Percentiles rank a stretch among this genome's conserved stretches.
These are phyloP conservation scores for Mormyrus iriodes DNA, from an alignment of 2,113 vertebrate genomes.

Conservation along the genomic window DNA sequence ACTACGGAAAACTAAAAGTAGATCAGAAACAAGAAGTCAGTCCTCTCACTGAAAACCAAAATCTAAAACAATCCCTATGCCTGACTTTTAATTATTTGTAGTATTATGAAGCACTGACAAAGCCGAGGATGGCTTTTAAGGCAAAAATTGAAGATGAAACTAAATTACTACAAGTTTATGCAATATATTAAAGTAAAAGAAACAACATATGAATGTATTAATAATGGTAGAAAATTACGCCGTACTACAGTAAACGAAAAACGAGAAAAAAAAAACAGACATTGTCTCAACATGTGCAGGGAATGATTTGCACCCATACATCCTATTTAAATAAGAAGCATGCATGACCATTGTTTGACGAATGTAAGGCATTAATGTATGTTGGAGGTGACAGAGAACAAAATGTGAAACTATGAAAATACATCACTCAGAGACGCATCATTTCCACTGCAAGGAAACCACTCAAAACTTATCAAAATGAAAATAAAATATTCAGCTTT, in stretches of 20 bases:
- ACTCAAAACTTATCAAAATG: neutral
- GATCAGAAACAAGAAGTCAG: neutral
- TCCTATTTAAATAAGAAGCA: neutral
- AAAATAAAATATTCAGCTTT: neutral
- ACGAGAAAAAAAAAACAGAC: neutral
- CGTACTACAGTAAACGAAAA: neutral
- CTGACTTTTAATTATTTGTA: neutral
- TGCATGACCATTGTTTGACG: neutral
- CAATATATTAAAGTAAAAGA: neutral
- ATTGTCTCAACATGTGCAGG: neutral
- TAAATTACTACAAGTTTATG: neutral
- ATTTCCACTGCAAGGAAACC: neutral
- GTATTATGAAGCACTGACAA: neutral
- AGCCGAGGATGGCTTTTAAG: neutral
- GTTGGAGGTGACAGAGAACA: neutral
- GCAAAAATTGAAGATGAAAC: neutral
- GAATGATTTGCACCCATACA: neutral
- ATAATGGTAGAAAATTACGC: neutral
- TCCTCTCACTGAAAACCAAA: neutral
- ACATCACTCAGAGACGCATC: neutral
- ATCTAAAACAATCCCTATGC: neutral
- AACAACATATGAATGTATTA: neutral
- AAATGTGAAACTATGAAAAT: slow-evolving; percentile 1
- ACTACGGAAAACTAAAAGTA: neutral
- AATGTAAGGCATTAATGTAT: neutral